Percentiles rank a stretch among this genome's conserved stretches.
These are phyloP conservation scores for Lutjanus argentimaculatus DNA, from an alignment of 2,797 vertebrate genomes.

Conservation along the genomic window DNA sequence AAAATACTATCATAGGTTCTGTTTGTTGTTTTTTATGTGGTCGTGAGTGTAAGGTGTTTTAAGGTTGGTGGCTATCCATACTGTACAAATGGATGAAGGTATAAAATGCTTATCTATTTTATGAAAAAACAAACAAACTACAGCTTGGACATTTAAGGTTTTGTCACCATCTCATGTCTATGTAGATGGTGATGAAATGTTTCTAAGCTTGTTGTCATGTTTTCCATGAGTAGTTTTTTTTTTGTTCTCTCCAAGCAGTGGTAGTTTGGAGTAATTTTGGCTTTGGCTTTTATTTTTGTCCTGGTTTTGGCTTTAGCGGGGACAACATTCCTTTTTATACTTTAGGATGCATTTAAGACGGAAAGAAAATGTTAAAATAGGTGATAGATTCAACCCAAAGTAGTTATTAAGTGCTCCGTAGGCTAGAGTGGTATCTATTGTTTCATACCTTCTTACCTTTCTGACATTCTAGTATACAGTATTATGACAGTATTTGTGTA, in stretches of 20 bases:
- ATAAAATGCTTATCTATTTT: background rate
- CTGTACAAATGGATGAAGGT: background rate
- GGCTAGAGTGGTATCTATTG: too few species aligned
- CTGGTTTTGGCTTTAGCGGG: constrained; percentile 14
- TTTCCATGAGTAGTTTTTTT: constrained; percentile 20
- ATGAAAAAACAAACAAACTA: background rate
- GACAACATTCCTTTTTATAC: background rate
- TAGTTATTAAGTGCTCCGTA: too few species aligned
- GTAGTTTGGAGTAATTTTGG: constrained; percentile 38
- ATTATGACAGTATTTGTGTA: too few species aligned
- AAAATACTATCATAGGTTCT: constrained; percentile 21
- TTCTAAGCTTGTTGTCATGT: constrained; percentile 10
- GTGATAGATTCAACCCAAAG: background rate
- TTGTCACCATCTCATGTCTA: background rate
- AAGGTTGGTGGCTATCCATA: background rate
- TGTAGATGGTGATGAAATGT: constrained; percentile 7
- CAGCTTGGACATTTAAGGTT: background rate
- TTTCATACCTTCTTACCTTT: too few species aligned
- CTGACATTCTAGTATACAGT: too few species aligned
- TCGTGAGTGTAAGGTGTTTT: constrained; percentile 2
- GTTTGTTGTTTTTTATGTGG: constrained; percentile 7
- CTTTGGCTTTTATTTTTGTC: constrained; percentile 53
- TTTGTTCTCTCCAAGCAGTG: constrained; percentile 5
- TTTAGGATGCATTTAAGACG: background rate
- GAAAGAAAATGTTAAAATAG: constrained; percentile 1